Evolutionary conservation across 2,797 vertebrate species (phyloP).

Genomic region (Tadarida brasiliensis): DNA sequence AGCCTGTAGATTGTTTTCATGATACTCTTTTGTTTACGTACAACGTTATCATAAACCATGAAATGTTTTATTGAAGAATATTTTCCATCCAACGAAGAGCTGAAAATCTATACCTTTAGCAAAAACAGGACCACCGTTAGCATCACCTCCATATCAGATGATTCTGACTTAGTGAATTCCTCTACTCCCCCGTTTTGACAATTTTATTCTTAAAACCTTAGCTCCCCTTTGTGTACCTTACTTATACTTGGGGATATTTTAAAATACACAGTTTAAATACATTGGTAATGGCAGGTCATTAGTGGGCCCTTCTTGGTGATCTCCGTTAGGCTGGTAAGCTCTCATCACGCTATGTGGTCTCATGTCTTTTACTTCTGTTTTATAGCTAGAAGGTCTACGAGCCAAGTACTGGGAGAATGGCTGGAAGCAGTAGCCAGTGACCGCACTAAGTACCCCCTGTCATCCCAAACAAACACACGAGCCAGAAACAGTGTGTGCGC

Average conservation of each 20-base stretch:
- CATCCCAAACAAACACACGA: not conserved
- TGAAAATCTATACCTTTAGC: not conserved
- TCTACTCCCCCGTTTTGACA: not conserved
- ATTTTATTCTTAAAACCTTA: not conserved
- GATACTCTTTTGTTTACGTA: not conserved
- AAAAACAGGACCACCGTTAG: not conserved
- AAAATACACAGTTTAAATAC: not conserved
- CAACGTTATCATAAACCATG: conserved; percentile 28
- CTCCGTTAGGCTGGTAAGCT: not conserved
- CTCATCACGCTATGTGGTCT: not conserved
- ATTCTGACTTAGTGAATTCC: not conserved
- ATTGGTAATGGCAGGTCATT: not conserved
- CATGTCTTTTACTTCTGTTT: not conserved
- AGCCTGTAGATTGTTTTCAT: not conserved
- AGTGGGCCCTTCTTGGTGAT: not conserved
- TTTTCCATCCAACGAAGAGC: not conserved
- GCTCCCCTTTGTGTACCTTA: not conserved
- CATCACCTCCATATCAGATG: not conserved
- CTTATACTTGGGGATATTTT: not conserved
- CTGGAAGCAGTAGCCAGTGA: not conserved
- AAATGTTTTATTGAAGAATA: not conserved
- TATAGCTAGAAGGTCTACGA: not conserved
- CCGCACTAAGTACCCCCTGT: not conserved
- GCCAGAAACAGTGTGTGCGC: not conserved
- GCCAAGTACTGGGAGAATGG: not conserved